A percentile compares a stretch with the other conserved stretches of the same genome.
Evolutionary conservation across 2,113 vertebrate genomes (phyloP).

Genomic region (Nibea albiflora): DNA sequence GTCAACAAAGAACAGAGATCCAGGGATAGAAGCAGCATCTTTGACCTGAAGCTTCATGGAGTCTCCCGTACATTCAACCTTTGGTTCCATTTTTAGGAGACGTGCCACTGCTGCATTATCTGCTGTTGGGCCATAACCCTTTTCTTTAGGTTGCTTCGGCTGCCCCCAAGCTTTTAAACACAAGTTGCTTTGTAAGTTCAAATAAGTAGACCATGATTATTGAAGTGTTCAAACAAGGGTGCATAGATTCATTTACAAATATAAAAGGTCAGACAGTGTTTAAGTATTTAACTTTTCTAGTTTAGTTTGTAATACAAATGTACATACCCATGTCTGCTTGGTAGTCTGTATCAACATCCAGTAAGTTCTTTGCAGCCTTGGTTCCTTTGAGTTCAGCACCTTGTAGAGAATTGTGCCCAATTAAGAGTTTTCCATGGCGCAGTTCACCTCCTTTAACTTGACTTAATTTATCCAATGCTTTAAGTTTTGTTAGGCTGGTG

Average conservation of each 20-base stretch:
- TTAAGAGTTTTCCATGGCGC: slow-evolving; percentile 64
- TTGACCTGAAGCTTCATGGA: slow-evolving; percentile 79
- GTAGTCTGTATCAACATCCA: slow-evolving; percentile 60
- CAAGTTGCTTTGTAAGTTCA: not conserved
- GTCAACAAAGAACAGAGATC: slow-evolving; percentile 71
- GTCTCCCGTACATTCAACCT: slow-evolving; percentile 76
- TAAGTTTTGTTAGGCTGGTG: slow-evolving; percentile 12
- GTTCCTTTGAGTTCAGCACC: not conserved
- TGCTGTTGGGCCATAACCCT: not conserved
- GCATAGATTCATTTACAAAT: not conserved
- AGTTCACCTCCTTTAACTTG: not conserved
- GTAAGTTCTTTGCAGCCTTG: not conserved
- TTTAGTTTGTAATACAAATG: not conserved
- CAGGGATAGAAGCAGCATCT: slow-evolving; percentile 36
- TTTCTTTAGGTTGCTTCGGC: not conserved
- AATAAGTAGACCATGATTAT: accelerated
- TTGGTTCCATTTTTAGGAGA: slow-evolving; percentile 76
- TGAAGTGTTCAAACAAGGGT: not conserved
- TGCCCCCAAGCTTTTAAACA: slow-evolving; percentile 62
- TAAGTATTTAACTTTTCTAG: not conserved
- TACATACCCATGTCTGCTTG: slow-evolving; percentile 77
- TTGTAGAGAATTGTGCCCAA: slow-evolving; percentile 40
- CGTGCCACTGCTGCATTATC: slow-evolving; percentile 35
- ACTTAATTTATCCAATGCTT: slow-evolving; percentile 9
- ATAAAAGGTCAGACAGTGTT: not conserved